phyloP scores from a whole-genome alignment of 1,140 invertebrate species.

The Drosophila yakuba region DNA sequence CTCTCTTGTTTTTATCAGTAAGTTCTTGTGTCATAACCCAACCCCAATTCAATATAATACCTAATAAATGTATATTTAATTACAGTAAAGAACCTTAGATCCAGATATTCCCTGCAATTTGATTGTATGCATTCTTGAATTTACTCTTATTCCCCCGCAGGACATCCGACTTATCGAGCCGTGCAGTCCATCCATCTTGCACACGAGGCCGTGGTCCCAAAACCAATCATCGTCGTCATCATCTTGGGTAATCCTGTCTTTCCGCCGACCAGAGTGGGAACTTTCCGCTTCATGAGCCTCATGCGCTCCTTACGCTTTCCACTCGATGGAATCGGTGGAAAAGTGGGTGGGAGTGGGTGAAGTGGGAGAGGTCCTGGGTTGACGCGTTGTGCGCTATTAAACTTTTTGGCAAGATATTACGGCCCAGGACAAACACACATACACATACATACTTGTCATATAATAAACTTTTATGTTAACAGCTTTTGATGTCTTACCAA shows the following conservation, averaged over 20 bases:
- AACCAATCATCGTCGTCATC: slow-evolving; percentile 41
- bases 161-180: slow-evolving; percentile 2
- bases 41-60: too few relatives aligned
- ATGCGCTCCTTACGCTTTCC: slow-evolving; percentile 70
- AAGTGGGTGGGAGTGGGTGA: neutral
- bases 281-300: slow-evolving; percentile 71
- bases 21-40: too few relatives aligned
- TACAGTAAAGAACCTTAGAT: too few relatives aligned
- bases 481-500: slow-evolving; percentile 72
- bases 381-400: slow-evolving; percentile 78
- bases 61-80: too few relatives aligned
- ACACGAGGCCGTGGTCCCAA: neutral
- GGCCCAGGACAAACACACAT: slow-evolving; percentile 16
- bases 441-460: slow-evolving; percentile 75
- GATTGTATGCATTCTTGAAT: too few relatives aligned
- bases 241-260: slow-evolving; percentile 33
- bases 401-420: slow-evolving; percentile 78
- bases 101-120: too few relatives aligned
- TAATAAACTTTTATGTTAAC: slow-evolving; percentile 82
- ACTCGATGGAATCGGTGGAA: slow-evolving; percentile 57
- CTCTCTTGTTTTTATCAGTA: too few relatives aligned
- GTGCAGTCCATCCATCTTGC: slow-evolving; percentile 37
- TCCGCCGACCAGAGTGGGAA: slow-evolving; percentile 10
- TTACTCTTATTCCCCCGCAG: neutral
- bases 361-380: neutral